Conservation (phyloP, 2,888 invertebrate genomes). For the Petrolisthes manimaculis region DNA sequence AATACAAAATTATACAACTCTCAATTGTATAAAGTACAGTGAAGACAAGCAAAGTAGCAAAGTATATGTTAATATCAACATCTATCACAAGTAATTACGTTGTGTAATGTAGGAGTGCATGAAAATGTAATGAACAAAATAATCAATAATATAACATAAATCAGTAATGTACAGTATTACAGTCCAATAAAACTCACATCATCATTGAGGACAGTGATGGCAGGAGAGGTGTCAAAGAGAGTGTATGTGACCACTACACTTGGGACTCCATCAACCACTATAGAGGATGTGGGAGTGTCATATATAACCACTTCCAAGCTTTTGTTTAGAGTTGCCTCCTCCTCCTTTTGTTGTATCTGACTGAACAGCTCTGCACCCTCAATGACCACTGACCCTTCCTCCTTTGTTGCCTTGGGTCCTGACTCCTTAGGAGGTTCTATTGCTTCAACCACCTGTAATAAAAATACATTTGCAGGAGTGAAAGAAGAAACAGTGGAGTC, state of each 20-base stretch:
- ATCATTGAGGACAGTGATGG: conserved; percentile 24
- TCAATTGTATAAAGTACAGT: no score
- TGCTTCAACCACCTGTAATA: background rate
- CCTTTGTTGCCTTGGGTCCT: conserved; percentile 17
- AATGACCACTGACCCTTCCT: conserved; percentile 8
- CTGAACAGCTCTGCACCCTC: conserved; percentile 32
- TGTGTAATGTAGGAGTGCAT: no score
- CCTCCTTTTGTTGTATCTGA: conserved; percentile 35
- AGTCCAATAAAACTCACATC: conserved; percentile 25
- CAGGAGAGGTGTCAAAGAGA: background rate
- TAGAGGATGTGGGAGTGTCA: background rate
- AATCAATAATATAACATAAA: no score
- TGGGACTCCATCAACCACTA: background rate
- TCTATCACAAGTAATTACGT: no score
- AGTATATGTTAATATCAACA: no score
- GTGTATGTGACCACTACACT: background rate
- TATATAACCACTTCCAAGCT: conserved; percentile 10
- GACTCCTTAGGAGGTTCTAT: conserved; percentile 23
- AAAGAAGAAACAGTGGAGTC: no score
- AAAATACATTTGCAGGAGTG: background rate
- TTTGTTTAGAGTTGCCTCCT: conserved; percentile 14
- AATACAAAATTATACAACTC: no score
- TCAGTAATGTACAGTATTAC: no score
- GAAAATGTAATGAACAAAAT: no score
- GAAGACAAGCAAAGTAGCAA: no score